Evolutionary conservation across 2,888 invertebrate genomes (phyloP), one percentile per base, ranked within the genome.

Genomic region (Megaustenia siamemsis): DNA sequence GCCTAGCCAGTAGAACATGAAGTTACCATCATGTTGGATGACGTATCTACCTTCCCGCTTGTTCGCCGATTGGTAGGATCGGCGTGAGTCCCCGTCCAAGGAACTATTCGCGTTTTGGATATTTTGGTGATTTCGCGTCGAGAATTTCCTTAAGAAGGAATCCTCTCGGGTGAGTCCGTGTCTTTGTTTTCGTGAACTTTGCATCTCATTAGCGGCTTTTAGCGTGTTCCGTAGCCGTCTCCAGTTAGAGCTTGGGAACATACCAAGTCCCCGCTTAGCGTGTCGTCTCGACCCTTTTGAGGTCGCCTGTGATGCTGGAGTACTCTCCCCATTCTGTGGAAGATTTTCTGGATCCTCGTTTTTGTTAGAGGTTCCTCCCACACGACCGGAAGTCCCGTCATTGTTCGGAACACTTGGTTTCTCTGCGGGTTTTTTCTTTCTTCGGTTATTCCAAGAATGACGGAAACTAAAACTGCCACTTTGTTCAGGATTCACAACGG

Each of bases 1-100:
- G 95, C 97, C 96, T 90, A 98, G 95, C 98, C 98, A 98, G 94
- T 98, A 97, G 95, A 98, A 98, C 95, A 98, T 98, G 94, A 98
- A 97, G 94, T 97, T 98, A 92, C 98, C 98, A 94, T 98, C 98
- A 0, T 98, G 98, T 94, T 98, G 98, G 89, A 98, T 97, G 81
- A 98, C 93, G 66, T 90, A 89, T 10, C 87, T 81, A n/a, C 87
- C 66, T 24, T 78, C 71, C 10, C 71, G 80, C 66, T 84, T 86
- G 24, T 66, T 56, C 6, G 53, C 66, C 76, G 73, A 73, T 35
- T 40, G 38, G 24, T 8, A 45, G 1, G 43, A n/a, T 63, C 45
- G 75, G 18, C 45, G 63, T 10, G 43, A n/a, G 2, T 73, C 83
- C 53, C 77, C 81, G 38, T 76, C 81, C 2, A 68, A 24, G 18